Percentiles rank a stretch among this genome's conserved stretches.
phyloP scores from a whole-genome alignment of 2,797 vertebrate genomes.

The Chrosomus eos region DNA sequence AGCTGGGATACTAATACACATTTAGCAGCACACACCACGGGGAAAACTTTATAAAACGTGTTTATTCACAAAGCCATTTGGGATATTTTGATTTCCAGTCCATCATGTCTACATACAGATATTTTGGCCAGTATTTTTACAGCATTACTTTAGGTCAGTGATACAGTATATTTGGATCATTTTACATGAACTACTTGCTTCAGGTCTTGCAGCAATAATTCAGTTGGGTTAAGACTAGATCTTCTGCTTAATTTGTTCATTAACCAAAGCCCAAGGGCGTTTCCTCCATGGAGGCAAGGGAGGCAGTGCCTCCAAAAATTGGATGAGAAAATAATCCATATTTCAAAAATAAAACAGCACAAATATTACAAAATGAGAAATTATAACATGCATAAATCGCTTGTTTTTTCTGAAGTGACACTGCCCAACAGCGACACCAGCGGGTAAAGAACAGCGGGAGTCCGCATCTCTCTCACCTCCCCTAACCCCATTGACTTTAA shows the following conservation, averaged over 20 bases:
- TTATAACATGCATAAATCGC: too few species aligned
- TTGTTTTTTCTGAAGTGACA: too few species aligned
- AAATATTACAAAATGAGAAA: too few species aligned
- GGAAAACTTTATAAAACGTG: not conserved
- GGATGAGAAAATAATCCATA: too few species aligned
- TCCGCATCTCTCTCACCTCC: too few species aligned
- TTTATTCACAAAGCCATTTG: not conserved
- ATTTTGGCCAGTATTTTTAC: conserved; percentile 24
- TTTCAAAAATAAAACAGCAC: too few species aligned
- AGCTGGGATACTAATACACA: not conserved
- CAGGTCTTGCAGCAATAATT: not conserved
- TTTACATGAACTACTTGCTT: conserved; percentile 13
- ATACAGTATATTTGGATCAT: conserved; percentile 18
- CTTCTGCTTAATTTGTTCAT: not conserved
- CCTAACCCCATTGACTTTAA: too few species aligned
- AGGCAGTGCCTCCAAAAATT: too few species aligned
- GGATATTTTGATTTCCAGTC: not conserved
- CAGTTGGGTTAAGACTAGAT: not conserved
- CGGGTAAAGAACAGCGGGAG: too few species aligned
- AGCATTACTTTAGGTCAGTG: not conserved
- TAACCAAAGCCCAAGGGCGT: not conserved
- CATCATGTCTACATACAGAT: not conserved
- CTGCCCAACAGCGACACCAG: too few species aligned
- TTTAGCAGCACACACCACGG: not conserved
- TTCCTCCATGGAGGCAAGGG: too few species aligned